phyloP scores from a whole-genome alignment of 2,113 vertebrate species.

The Phainopepla nitens region DNA sequence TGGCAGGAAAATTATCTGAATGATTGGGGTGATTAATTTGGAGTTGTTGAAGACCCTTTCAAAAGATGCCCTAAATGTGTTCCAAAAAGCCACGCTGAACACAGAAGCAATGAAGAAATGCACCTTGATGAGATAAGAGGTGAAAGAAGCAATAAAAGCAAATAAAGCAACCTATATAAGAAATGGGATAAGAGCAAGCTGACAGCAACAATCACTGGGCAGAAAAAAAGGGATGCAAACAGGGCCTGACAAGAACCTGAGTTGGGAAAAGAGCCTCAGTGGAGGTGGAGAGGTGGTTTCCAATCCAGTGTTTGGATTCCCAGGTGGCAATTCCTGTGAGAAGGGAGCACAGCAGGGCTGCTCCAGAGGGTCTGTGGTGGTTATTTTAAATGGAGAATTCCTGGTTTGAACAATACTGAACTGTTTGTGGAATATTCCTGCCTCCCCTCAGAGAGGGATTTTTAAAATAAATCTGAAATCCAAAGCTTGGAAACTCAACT shows the following conservation, averaged over 20 bases:
- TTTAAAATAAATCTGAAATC: background rate
- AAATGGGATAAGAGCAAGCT: constrained; percentile 34
- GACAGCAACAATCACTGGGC: background rate
- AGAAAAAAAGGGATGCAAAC: background rate
- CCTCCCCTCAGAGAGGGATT: background rate
- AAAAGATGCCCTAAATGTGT: background rate
- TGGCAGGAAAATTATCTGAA: background rate
- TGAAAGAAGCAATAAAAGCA: background rate
- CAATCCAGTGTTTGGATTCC: background rate
- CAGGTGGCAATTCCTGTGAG: background rate
- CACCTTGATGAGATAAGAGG: background rate
- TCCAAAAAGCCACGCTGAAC: background rate
- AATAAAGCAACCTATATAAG: background rate
- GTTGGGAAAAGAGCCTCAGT: background rate
- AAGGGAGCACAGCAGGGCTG: background rate
- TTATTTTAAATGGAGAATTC: background rate
- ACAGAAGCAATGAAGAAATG: background rate
- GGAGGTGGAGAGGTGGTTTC: background rate
- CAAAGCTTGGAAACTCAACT: background rate
- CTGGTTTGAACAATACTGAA: background rate
- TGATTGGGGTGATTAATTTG: background rate
- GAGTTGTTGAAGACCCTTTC: background rate
- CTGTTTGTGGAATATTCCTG: background rate
- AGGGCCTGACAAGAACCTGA: background rate
- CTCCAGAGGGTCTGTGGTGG: rapidly evolving